Conservation (phyloP, 2,113 vertebrate species). For the Oryzias woworae region DNA sequence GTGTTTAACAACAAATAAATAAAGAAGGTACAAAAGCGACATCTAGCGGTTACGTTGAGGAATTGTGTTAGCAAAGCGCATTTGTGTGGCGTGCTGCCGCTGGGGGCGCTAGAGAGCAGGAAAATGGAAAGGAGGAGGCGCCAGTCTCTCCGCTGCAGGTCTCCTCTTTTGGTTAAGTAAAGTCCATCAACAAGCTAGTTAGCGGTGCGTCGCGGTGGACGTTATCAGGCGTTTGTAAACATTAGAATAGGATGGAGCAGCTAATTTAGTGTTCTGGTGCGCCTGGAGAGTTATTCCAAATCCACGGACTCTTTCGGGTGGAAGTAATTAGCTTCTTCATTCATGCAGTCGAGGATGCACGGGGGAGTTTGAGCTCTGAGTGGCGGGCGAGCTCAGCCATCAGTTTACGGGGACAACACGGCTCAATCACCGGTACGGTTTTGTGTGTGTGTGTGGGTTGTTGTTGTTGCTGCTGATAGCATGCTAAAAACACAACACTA, state of each 20-base stretch:
- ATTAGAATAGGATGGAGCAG: constrained; percentile 37
- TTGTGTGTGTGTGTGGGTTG: constrained; percentile 8
- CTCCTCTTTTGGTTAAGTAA: constrained; percentile 30
- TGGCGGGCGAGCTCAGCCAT: constrained; percentile 48
- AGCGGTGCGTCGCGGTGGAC: constrained; percentile 27
- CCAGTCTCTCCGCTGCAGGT: constrained; percentile 42
- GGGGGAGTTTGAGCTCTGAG: constrained; percentile 47
- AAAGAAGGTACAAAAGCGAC: constrained; percentile 33
- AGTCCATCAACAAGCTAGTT: constrained; percentile 68
- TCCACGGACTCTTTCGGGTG: not conserved
- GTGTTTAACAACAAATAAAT: no score
- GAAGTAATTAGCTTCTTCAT: constrained; percentile 38
- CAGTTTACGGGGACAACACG: constrained; percentile 53
- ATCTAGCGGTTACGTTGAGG: constrained; percentile 8
- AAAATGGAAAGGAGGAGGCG: constrained; percentile 28
- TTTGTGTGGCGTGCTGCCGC: not conserved
- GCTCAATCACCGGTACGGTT: constrained; percentile 62
- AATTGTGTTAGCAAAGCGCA: not conserved
- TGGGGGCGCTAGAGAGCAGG: constrained; percentile 31
- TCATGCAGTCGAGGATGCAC: constrained; percentile 41
- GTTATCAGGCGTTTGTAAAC: not conserved
- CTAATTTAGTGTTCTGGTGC: not conserved
- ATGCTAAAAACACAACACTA: constrained; percentile 38
- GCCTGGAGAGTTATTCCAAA: constrained; percentile 13
- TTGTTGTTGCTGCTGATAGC: constrained; percentile 24